phyloP scores from a whole-genome alignment of 2,888 invertebrate genomes.

The Melieria picta region DNA sequence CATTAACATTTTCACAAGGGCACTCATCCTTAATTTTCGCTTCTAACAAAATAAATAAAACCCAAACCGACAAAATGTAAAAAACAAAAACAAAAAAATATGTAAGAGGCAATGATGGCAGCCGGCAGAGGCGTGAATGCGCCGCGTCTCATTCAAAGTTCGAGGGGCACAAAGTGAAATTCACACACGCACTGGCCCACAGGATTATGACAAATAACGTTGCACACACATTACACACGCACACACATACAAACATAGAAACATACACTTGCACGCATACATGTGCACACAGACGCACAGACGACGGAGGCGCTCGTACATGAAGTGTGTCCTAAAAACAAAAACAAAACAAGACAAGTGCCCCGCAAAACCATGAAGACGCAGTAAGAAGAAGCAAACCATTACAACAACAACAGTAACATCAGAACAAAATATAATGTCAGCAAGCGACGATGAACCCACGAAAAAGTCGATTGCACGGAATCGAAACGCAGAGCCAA shows the following conservation, averaged over 20 bases:
- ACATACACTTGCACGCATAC: neutral
- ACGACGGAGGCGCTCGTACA: neutral
- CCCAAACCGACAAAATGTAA: neutral
- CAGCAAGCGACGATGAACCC: no score
- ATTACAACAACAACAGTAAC: no score
- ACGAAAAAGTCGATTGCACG: conserved; percentile 14
- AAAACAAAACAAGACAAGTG: no score
- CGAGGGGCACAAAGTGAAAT: conserved; percentile 19
- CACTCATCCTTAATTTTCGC: conserved; percentile 38
- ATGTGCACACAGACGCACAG: neutral
- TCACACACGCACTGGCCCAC: conserved; percentile 27
- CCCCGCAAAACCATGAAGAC: no score
- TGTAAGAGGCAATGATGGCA: conserved; percentile 18
- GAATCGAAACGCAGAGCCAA: conserved; percentile 29
- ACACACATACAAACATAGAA: neutral
- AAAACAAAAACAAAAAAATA: conserved; percentile 18
- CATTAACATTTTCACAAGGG: conserved; percentile 44
- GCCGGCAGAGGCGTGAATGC: conserved; percentile 8
- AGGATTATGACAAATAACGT: conserved; percentile 25
- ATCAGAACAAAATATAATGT: no score
- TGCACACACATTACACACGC: conserved; percentile 5
- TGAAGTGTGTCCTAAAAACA: no score
- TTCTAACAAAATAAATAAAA: conserved; percentile 11
- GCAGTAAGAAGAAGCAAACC: no score
- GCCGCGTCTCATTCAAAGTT: no score